These are phyloP conservation scores for Villa cingulata DNA, from an alignment of 2,888 invertebrate genomes.

Conservation along the genomic window DNA sequence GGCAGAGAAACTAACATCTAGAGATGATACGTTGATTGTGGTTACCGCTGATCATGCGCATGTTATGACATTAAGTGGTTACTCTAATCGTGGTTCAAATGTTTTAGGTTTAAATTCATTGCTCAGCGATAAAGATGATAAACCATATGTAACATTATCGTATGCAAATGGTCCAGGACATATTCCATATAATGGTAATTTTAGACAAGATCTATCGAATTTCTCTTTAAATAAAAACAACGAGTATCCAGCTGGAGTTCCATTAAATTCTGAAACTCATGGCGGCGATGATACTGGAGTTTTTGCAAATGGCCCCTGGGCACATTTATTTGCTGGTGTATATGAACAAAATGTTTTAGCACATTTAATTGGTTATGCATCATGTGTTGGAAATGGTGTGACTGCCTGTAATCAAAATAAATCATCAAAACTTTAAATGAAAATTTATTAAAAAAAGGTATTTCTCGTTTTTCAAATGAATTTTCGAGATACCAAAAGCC, in stretches of 20 bases:
- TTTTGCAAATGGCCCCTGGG: slow-evolving; percentile 39
- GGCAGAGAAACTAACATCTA: slow-evolving; percentile 46
- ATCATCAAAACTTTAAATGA: slow-evolving; percentile 22
- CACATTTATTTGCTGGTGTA: background rate
- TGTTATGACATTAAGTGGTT: slow-evolving; percentile 59
- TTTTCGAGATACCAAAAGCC: no score
- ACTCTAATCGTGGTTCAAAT: slow-evolving; percentile 40
- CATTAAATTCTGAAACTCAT: slow-evolving; percentile 50
- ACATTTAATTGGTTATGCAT: background rate
- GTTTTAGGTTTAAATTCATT: slow-evolving; percentile 37
- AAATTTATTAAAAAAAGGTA: no score
- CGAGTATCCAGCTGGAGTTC: slow-evolving; percentile 25
- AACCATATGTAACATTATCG: slow-evolving; percentile 52
- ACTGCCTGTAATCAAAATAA: slow-evolving; percentile 41
- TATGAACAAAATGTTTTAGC: background rate
- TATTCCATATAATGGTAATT: slow-evolving; percentile 38
- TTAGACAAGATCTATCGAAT: slow-evolving; percentile 25
- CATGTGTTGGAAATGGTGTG: background rate
- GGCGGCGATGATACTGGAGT: slow-evolving; percentile 68
- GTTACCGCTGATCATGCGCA: slow-evolving; percentile 75
- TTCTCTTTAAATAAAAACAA: background rate
- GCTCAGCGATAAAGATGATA: slow-evolving; percentile 24
- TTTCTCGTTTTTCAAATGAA: no score
- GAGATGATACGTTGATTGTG: slow-evolving; percentile 61
- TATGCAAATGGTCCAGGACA: slow-evolving; percentile 63